Conservation (phyloP, 92 coral and sea anemone species). For the Heliopora coerulea region DNA sequence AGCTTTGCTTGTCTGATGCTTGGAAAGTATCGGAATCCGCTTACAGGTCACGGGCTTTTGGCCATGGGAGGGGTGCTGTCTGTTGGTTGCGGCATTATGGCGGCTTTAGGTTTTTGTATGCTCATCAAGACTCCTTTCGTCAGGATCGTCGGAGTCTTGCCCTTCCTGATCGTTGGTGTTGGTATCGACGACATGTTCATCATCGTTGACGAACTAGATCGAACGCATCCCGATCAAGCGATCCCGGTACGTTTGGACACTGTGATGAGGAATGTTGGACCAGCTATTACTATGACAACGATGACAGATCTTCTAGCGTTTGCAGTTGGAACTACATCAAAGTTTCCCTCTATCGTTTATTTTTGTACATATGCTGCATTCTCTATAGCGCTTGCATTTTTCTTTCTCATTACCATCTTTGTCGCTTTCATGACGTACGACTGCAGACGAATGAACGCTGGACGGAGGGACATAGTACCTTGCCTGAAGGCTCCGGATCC, state of each 20-base stretch:
- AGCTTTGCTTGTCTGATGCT: constrained; percentile 6
- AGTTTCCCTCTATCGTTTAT: constrained; percentile 66
- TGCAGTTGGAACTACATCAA: constrained; percentile 73
- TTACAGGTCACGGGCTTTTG: constrained; percentile 58
- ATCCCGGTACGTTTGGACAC: too few relatives aligned
- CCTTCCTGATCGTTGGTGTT: constrained; percentile 66
- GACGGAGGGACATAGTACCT: constrained; percentile 72
- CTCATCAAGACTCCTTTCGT: constrained; percentile 54
- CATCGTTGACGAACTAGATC: constrained; percentile 66
- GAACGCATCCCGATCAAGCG: constrained; percentile 30
- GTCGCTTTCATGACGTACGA: constrained; percentile 72
- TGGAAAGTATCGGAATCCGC: neutral
- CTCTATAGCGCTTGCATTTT: constrained; percentile 56
- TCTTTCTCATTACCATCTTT: constrained; percentile 64
- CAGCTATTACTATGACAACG: too few relatives aligned
- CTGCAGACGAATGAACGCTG: constrained; percentile 60
- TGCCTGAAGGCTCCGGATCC: constrained; percentile 8
- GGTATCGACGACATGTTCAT: constrained; percentile 49
- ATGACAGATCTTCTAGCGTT: too few relatives aligned
- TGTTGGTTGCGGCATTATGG: constrained; percentile 64
- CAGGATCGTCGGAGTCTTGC: constrained; percentile 66
- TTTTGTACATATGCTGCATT: constrained; percentile 78
- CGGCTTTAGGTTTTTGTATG: constrained; percentile 66
- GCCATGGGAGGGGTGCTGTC: constrained; percentile 63
- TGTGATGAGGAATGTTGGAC: too few relatives aligned